Evolutionary conservation across 2,797 vertebrate genomes (phyloP).

Genomic region (Amphiprion clarkii): DNA sequence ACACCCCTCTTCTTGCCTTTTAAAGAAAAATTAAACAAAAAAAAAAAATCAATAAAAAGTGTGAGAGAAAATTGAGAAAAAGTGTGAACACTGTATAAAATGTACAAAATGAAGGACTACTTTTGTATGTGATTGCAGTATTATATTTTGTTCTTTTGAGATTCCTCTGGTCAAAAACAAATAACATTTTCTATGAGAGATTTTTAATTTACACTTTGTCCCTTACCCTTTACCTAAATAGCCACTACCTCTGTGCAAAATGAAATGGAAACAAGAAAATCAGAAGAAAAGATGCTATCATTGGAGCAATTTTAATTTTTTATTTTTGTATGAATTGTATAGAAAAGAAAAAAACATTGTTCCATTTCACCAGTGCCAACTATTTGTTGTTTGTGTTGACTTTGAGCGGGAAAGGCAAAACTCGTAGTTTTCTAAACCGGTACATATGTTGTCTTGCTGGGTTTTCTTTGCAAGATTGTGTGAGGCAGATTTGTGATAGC

Average conservation of each 20-base stretch:
- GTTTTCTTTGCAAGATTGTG: conserved; percentile 53
- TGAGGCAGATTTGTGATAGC: conserved; percentile 66
- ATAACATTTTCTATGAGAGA: conserved; percentile 85
- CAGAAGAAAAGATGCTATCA: conserved; percentile 77
- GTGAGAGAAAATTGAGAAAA: conserved; percentile 79
- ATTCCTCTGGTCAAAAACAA: conserved; percentile 83
- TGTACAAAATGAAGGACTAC: conserved; percentile 98
- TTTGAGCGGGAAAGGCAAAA: conserved; percentile 75
- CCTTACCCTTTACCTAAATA: conserved; percentile 84
- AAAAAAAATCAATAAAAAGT: conserved; percentile 67
- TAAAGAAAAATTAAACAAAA: conserved; percentile 66
- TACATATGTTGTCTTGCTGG: conserved; percentile 70
- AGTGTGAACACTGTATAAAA: conserved; percentile 87
- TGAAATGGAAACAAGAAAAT: conserved; percentile 81
- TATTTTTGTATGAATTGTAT: conserved; percentile 91
- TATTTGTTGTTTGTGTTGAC: conserved; percentile 77
- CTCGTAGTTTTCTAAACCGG: conserved; percentile 74
- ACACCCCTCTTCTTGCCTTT: conserved; percentile 83
- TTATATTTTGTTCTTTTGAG: conserved; percentile 94
- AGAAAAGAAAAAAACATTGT: conserved; percentile 81
- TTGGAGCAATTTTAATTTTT: conserved; percentile 85
- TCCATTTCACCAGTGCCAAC: conserved; percentile 86
- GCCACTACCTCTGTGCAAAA: conserved; percentile 90
- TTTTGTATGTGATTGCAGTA: conserved; percentile 99
- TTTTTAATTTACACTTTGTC: conserved; percentile 82